phyloP scores from a whole-genome alignment of 2,797 vertebrate genomes.

The Oreochromis grahami region DNA sequence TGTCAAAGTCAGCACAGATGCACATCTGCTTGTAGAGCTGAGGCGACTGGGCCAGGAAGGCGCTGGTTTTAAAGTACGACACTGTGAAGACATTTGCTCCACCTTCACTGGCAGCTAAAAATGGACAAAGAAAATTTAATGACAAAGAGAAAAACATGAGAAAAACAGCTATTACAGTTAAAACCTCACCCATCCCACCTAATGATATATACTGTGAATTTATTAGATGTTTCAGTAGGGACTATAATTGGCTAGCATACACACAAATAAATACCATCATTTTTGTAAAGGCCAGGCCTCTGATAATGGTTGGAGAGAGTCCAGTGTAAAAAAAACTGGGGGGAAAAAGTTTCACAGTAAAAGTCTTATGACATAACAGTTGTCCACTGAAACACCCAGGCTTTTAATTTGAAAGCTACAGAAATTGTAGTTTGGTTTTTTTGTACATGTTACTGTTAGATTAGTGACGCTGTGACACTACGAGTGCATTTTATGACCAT shows the following conservation, averaged over 20 bases:
- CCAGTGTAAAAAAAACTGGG: neutral
- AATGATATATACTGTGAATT: neutral
- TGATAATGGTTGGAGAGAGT: neutral
- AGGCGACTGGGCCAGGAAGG: constrained; percentile 97
- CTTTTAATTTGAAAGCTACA: neutral
- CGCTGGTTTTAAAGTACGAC: constrained; percentile 98
- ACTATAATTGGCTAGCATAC: neutral
- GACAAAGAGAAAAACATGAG: neutral
- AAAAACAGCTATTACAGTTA: neutral
- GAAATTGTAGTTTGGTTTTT: neutral
- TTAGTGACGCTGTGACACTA: rapidly evolving
- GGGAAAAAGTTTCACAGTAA: neutral
- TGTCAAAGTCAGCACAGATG: constrained; percentile 98
- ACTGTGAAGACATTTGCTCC: constrained; percentile 99
- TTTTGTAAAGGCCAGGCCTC: neutral
- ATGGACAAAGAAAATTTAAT: constrained; percentile 2
- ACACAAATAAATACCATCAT: neutral
- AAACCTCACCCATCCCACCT: neutral
- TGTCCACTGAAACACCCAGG: neutral
- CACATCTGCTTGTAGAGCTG: constrained; percentile 99
- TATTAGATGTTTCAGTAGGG: neutral
- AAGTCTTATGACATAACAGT: neutral
- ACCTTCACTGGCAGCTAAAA: constrained; percentile 95
- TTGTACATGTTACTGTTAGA: neutral
- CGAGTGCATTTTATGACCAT: neutral